Conservation (phyloP, 2,888 invertebrate species). For the Thereva nobilitata region DNA sequence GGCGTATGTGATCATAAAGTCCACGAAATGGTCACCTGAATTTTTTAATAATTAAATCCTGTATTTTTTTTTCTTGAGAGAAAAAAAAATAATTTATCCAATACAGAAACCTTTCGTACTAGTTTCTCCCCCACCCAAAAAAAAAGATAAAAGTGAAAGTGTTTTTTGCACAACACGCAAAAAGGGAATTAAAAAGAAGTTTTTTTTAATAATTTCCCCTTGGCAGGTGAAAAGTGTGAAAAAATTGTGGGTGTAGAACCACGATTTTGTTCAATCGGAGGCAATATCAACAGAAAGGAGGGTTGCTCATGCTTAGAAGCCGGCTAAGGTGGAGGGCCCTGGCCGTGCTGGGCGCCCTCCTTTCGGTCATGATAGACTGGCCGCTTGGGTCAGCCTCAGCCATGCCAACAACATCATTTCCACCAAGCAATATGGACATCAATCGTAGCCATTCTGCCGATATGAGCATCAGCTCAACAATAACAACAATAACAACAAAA, state of each 20-base stretch:
- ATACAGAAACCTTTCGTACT: too few relatives aligned
- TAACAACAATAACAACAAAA: constrained; percentile 20
- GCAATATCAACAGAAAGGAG: constrained; percentile 32
- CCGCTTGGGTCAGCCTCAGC: constrained; percentile 54
- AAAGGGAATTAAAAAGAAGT: background rate
- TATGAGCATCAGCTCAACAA: background rate
- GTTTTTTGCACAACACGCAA: background rate
- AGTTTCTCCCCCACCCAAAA: background rate
- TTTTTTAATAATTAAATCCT: constrained; percentile 2
- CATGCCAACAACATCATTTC: constrained; percentile 49
- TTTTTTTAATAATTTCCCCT: background rate
- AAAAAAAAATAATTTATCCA: too few relatives aligned
- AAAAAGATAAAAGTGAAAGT: constrained; percentile 1
- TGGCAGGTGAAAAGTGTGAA: background rate
- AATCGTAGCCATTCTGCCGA: background rate
- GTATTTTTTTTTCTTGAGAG: too few relatives aligned
- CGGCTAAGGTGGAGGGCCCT: constrained; percentile 58
- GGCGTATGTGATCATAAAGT: constrained; percentile 13
- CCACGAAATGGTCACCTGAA: constrained; percentile 37
- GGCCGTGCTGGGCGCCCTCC: constrained; percentile 59
- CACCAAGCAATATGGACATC: background rate
- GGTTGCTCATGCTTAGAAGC: constrained; percentile 57
- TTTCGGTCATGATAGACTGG: constrained; percentile 55
- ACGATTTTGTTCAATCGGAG: constrained; percentile 23
- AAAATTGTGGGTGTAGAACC: constrained; percentile 4